phyloP scores from a whole-genome alignment of 30 jellyfish, hydroid and myxozoan genomes.

The Aurelia sp. region DNA sequence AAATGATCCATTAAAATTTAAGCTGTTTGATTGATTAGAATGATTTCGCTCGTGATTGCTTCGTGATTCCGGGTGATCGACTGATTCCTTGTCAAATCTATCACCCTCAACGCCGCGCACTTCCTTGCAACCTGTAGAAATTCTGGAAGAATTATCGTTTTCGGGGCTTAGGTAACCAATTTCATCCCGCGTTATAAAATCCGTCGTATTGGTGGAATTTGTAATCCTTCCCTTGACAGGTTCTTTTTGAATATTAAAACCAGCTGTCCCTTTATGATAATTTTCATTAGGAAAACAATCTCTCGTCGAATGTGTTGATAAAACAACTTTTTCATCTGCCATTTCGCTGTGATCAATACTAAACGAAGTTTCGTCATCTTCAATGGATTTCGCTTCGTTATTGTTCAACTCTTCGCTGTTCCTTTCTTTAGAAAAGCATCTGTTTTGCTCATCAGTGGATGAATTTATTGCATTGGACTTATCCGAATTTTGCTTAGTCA shows the following conservation, averaged over 20 bases:
- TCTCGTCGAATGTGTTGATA: constrained; percentile 15
- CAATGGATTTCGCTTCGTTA: constrained; percentile 20
- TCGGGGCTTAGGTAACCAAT: not conserved
- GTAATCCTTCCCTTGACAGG: constrained; percentile 52
- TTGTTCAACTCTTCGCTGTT: constrained; percentile 19
- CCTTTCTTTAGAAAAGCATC: not conserved
- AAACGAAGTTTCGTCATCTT: not conserved
- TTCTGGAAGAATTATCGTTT: not conserved
- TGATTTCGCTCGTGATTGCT: not conserved
- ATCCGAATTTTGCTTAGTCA: not conserved
- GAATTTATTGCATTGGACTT: not conserved
- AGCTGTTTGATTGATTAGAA: too few species aligned
- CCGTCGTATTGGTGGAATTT: not conserved
- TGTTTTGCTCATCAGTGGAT: not conserved
- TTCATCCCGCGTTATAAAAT: not conserved
- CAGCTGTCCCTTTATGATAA: constrained; percentile 49
- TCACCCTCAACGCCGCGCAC: not conserved
- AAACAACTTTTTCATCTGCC: constrained; percentile 43
- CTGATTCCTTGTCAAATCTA: not conserved
- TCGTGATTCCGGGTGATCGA: not conserved
- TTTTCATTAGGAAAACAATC: constrained; percentile 51
- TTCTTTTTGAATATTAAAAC: constrained; percentile 14
- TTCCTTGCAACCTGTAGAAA: not conserved
- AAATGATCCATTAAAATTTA: too few species aligned
- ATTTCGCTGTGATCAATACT: constrained; percentile 37